Evolutionary conservation across 2,113 vertebrate genomes (phyloP).

Genomic region (Calidris pygmaea): DNA sequence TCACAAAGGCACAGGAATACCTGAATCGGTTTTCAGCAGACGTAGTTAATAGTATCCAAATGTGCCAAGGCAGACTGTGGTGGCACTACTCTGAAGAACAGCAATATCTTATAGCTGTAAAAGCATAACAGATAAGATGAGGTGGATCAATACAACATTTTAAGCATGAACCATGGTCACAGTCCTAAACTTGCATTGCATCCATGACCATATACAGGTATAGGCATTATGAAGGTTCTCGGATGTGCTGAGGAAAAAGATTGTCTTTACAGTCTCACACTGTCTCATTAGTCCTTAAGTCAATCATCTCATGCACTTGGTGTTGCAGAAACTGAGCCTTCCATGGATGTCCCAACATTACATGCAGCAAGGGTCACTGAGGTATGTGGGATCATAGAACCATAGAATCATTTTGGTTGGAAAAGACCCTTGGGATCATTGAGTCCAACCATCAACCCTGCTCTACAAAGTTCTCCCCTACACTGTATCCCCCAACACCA

Average conservation of each 20-base stretch:
- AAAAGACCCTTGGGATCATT: too few relatives aligned
- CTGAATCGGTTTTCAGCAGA: not conserved
- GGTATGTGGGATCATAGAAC: not conserved
- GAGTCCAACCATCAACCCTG: too few relatives aligned
- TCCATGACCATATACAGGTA: not conserved
- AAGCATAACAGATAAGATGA: fast-evolving
- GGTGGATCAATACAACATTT: not conserved
- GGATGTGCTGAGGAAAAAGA: not conserved
- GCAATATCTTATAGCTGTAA: not conserved
- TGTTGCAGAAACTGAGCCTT: not conserved
- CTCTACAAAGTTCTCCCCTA: too few relatives aligned
- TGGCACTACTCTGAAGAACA: not conserved
- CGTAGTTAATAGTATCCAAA: not conserved
- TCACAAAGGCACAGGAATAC: not conserved
- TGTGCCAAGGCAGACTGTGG: not conserved
- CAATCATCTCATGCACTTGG: not conserved
- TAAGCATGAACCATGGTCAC: not conserved
- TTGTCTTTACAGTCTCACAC: not conserved
- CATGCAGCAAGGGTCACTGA: not conserved
- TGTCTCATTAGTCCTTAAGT: not conserved
- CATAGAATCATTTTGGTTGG: too few relatives aligned
- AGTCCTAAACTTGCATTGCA: not conserved
- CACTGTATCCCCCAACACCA: too few relatives aligned
- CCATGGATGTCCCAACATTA: not conserved
- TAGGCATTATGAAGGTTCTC: not conserved